Base-by-base conservation (phyloP, 2,113 vertebrate species). In the Glaucomys volans region DNA sequence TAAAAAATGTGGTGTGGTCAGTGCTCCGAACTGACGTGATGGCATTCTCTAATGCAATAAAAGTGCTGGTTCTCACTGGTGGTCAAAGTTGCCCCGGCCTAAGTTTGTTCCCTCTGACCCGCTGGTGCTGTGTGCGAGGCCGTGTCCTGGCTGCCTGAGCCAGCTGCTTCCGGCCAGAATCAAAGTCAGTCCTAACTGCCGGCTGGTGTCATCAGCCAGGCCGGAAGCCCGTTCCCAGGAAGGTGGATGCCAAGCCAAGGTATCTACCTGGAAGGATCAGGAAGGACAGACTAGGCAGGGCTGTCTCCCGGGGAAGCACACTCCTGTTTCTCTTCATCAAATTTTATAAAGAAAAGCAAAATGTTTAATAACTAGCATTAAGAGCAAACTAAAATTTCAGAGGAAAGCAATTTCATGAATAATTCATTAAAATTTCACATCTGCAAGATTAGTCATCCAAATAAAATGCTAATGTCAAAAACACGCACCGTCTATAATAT, bases 21-120 rank as follows among this genome's bases (percentile, higher is more conserved):
- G 99, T 99, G 99, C 98, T 99, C 97, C 99, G 98, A 98, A 99
- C 99, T 99, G 99, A 99, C 99, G 98, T 98, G 97, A 99, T 99
- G 99, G 99, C 99, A 99, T 99, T 99, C 99, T 99, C 99, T 99
- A 99, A 99, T 99, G 99, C 99, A 99, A 99, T 99, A 99, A 99
- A 99, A 99, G 99, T 99, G 99, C 99, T 99, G 99, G 99, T 99
- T 99, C 99, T 99, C 98, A 99, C 98, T 97, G 98, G 99, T 99
- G 98, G 98, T 98, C 96, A 97, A 88, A 97, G 98, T 98, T 97
- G 97, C 99, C 97, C 97, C 98, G 98, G 98, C 97, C 98, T 40
- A 98, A 91, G 98, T 98, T 98, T 97, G 97, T 98, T 40, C 69
- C 37, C 94, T 35, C 8, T 40, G 94, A 96, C 95, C 92, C 42